Evolutionary conservation across 2,113 vertebrate species (phyloP).

Genomic region (Glareola pratincola): DNA sequence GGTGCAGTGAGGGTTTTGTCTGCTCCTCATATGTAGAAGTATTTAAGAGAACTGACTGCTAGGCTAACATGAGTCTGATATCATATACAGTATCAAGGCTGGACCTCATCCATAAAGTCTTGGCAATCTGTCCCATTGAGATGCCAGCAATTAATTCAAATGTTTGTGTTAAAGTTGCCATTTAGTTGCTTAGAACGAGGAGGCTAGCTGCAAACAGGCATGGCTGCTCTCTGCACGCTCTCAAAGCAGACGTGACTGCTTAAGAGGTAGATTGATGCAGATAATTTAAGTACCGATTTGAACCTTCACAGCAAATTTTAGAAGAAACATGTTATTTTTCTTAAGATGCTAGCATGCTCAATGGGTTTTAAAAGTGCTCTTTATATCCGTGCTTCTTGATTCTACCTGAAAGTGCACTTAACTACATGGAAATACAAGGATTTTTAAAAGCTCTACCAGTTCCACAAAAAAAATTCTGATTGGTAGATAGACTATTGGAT

Average conservation of each 20-base stretch:
- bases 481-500: background rate
- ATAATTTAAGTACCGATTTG: background rate
- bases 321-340: background rate
- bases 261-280: background rate
- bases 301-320: background rate
- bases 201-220: background rate
- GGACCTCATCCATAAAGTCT: background rate
- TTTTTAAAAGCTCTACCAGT: background rate
- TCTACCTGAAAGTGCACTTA: background rate
- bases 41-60: background rate
- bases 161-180: background rate
- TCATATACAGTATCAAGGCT: background rate
- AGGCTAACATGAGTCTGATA: background rate
- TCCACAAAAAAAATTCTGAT: background rate
- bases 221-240: background rate
- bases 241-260: background rate
- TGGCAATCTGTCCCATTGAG: background rate
- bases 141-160: conserved; percentile 15
- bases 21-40: background rate
- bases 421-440: background rate
- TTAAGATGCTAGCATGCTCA: background rate
- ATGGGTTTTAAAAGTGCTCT: background rate
- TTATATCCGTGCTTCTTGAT: background rate
- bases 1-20: background rate
- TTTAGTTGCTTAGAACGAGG: background rate